A percentile compares a stretch with the other conserved stretches of the same genome.
Conservation (phyloP, 1,140 invertebrate species). For the Drosophila subpulchrella region DNA sequence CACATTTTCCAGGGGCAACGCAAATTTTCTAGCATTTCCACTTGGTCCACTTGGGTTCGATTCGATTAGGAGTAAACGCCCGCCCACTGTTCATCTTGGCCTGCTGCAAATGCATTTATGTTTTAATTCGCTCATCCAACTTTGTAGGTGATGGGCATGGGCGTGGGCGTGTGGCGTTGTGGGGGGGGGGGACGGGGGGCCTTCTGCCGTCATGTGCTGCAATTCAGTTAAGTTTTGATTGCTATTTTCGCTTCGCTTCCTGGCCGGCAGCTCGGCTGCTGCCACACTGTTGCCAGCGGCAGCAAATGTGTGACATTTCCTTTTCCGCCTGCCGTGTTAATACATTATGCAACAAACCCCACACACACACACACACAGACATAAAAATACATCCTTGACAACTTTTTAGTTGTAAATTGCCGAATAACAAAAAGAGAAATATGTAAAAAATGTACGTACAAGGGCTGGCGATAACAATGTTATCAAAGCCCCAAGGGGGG, state of each 20-base stretch:
- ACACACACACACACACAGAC: neutral
- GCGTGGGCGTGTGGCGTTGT: neutral
- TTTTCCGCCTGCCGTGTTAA: conserved; percentile 71
- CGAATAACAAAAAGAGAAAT: conserved; percentile 24
- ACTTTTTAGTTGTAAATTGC: conserved; percentile 64
- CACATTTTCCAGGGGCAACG: conserved; percentile 29
- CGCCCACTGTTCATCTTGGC: conserved; percentile 3
- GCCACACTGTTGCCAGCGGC: conserved; percentile 73
- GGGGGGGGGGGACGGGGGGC: neutral
- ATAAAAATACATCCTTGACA: conserved; percentile 17
- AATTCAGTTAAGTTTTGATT: conserved; percentile 83
- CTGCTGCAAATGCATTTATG: conserved; percentile 72
- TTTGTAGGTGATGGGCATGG: conserved; percentile 30
- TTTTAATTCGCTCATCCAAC: conserved; percentile 73
- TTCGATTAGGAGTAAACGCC: conserved; percentile 45
- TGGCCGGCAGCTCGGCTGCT: conserved; percentile 44
- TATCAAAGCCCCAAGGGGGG: conserved; percentile 18
- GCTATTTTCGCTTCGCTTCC: conserved; percentile 82
- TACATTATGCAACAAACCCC: conserved; percentile 57
- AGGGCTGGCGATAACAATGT: conserved; percentile 53
- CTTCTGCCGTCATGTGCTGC: conserved; percentile 62
- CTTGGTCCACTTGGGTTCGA: conserved; percentile 41
- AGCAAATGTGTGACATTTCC: conserved; percentile 81
- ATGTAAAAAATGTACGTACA: conserved; percentile 12
- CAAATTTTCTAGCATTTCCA: conserved; percentile 48